Evolutionary conservation across 2,797 vertebrate genomes (phyloP).

Genomic region (Enteromius anoplus): DNA sequence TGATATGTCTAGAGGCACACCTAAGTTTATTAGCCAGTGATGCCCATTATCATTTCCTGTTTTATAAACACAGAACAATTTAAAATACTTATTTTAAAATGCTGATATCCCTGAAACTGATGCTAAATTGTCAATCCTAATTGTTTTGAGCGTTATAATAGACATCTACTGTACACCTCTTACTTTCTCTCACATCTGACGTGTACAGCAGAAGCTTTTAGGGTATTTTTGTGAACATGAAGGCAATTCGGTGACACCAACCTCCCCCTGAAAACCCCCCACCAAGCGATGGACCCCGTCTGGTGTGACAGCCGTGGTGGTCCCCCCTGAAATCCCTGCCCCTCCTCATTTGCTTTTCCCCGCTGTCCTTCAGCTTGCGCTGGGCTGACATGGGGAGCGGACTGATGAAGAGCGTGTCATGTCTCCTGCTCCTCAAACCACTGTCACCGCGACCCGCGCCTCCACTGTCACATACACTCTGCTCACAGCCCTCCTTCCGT

Average conservation of each 20-base stretch:
- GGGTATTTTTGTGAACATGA: constrained; percentile 37
- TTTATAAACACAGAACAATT: not conserved
- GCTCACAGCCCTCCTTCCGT: constrained; percentile 87
- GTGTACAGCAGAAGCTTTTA: not conserved
- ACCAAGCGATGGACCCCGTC: constrained; percentile 38
- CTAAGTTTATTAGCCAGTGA: not conserved
- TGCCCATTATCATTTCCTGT: not conserved
- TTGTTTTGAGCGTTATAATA: not conserved
- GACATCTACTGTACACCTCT: constrained; percentile 11
- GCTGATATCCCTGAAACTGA: not conserved
- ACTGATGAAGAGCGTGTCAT: constrained; percentile 86
- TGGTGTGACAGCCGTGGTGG: constrained; percentile 41
- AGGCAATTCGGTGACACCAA: not conserved
- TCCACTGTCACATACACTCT: constrained; percentile 97
- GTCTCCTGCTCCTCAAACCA: constrained; percentile 92
- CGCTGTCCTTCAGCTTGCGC: constrained; percentile 78
- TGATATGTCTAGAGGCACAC: constrained; percentile 13
- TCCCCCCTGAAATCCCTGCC: constrained; percentile 27
- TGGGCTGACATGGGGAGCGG: constrained; percentile 83
- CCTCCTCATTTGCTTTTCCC: not conserved
- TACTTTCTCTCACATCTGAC: constrained; percentile 28
- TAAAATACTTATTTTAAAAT: not conserved
- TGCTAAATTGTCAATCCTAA: not conserved
- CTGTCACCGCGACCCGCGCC: constrained; percentile 90
- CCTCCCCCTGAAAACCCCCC: constrained; percentile 12